Evolutionary conservation across 2,888 invertebrate genomes (phyloP), one percentile per base, ranked within the genome.

Genomic region (Eurois occulta): DNA sequence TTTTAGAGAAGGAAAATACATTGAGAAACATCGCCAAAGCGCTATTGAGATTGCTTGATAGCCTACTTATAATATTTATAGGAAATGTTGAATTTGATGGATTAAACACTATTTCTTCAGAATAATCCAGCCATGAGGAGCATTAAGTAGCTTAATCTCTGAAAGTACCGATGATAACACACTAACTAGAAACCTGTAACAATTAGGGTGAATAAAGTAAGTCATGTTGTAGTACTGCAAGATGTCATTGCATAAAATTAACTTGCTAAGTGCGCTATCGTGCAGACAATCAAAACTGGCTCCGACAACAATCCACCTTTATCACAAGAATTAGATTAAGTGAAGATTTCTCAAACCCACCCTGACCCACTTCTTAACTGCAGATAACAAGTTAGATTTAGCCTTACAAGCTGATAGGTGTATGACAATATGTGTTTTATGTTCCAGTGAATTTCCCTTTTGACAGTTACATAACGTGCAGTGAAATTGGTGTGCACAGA

Each of bases 401-500:
- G 74, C 86, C 83, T 89, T 80, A 80, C 68, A 84, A 80, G 79
- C 78, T 83, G 62, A 83, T 80, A 87, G 81, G 52, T 69, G 48
- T 68, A 73, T 55, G 41, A 75, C n/a, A 72, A 70, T 70, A 52
- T 67, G 58, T 77, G 68, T 73, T 84, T 77, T 81, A 81, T 75
- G 71, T 79, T 69, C 73, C 75, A 83, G 43, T 48, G 72, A 83
- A 87, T 92, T 94, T 93, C 90, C 90, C 88, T 92, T 93, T 92
- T 86, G 87, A 75, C 84, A 83, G 86, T 96, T 96, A 95, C 89
- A 95, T 95, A 96, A 96, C 89, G 64, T 81, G 73, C 92, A 92
- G 95, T 95, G 96, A 96, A 96, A 96, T 93, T 94, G 90, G 90
- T 91, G 89, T 89, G 81, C 92, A 93, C 92, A 95, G 92, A 94